Percentiles rank a stretch among this genome's conserved stretches.
These are phyloP conservation scores for Neogobius melanostomus DNA, from an alignment of 2,113 vertebrate genomes.

Conservation along the genomic window DNA sequence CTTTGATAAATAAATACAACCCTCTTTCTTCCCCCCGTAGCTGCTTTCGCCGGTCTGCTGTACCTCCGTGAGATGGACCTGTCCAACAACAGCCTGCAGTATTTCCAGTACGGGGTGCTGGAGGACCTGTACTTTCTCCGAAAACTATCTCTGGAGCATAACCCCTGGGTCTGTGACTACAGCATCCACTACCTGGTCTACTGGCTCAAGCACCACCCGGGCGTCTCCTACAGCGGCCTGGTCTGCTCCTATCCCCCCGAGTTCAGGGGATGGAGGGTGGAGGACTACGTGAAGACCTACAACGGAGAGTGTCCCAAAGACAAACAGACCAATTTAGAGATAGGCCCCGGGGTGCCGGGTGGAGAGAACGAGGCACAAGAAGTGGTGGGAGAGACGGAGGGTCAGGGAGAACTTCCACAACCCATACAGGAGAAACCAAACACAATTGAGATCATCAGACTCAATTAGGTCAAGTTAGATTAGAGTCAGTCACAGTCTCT, in stretches of 20 bases:
- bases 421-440: conserved; percentile 55
- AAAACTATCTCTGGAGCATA: conserved; percentile 84
- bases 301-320: conserved; percentile 95
- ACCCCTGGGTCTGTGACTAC: conserved; percentile 97
- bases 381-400: conserved; percentile 77
- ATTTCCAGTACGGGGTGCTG: conserved; percentile 91
- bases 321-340: conserved; percentile 68
- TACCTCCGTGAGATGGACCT: conserved; percentile 91
- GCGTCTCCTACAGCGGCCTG: conserved; percentile 84
- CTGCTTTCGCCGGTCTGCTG: conserved; percentile 88
- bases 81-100: conserved; percentile 90
- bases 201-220: conserved; percentile 94
- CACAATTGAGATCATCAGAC: conserved; percentile 69
- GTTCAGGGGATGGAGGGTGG: conserved; percentile 90
- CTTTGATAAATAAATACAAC: background rate
- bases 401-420: conserved; percentile 66
- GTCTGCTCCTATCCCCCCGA: conserved; percentile 86
- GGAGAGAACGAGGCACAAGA: conserved; percentile 74
- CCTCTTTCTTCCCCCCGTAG: conserved; percentile 65
- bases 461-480: conserved; percentile 58
- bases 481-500: too few relatives aligned
- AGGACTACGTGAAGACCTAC: conserved; percentile 92
- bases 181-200: conserved; percentile 98
- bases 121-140: conserved; percentile 96
- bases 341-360: conserved; percentile 69